phyloP scores from a whole-genome alignment of 1,140 invertebrate species.

The Heliconius melpomene region DNA sequence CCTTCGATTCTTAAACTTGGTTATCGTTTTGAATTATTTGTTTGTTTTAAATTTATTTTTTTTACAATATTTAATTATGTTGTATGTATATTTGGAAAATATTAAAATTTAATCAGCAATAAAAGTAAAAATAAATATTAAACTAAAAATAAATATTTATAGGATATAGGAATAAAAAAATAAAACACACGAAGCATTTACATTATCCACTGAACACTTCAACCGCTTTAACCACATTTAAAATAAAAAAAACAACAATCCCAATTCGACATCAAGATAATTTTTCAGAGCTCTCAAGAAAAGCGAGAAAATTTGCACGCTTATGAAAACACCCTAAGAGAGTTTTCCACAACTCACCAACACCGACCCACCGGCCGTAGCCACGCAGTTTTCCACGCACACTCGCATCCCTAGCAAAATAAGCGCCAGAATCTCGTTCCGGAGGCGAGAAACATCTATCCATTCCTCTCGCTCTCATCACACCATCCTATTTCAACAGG shows the following conservation, averaged over 20 bases:
- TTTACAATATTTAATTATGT: neutral
- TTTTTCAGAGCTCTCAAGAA: slow-evolving; percentile 38
- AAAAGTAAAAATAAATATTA: slow-evolving; percentile 28
- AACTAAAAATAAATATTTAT: slow-evolving; percentile 59
- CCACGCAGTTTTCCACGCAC: slow-evolving; percentile 75
- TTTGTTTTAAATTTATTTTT: neutral
- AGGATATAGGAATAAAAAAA: neutral
- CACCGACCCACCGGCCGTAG: slow-evolving; percentile 68
- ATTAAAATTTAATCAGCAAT: neutral
- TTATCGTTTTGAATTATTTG: slow-evolving; percentile 27
- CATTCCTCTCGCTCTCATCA: slow-evolving; percentile 64
- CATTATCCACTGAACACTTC: neutral
- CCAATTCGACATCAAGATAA: neutral
- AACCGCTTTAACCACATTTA: neutral
- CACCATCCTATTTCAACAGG: slow-evolving; percentile 78
- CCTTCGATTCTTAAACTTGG: slow-evolving; percentile 54
- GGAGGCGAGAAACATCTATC: slow-evolving; percentile 36
- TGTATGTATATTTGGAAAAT: neutral
- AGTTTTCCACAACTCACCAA: slow-evolving; percentile 79
- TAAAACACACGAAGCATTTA: neutral
- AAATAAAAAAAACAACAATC: neutral
- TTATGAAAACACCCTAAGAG: slow-evolving; percentile 75
- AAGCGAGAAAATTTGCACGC: slow-evolving; percentile 59
- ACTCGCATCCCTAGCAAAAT: slow-evolving; percentile 69
- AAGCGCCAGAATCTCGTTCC: slow-evolving; percentile 69